A percentile compares a stretch with the other conserved stretches of the same genome.
phyloP scores from a whole-genome alignment of 2,113 vertebrate species.

The Cettia cetti region DNA sequence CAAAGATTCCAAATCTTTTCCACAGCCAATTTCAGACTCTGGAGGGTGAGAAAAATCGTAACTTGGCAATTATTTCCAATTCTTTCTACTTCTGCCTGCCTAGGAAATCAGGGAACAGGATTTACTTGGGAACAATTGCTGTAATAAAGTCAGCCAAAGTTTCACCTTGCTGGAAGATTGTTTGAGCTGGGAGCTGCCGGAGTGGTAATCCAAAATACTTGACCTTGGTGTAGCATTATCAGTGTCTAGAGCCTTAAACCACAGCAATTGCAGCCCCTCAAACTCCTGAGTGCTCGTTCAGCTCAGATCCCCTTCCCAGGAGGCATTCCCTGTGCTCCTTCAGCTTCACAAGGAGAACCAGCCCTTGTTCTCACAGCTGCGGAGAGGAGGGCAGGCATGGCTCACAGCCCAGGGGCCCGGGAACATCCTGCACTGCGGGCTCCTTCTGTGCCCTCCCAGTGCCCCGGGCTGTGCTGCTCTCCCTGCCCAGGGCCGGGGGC shows the following conservation, averaged over 20 bases:
- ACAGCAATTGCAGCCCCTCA: background rate
- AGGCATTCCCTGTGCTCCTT: accelerated
- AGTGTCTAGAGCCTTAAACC: background rate
- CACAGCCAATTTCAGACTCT: background rate
- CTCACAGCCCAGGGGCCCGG: background rate
- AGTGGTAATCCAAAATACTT: background rate
- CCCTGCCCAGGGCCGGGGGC: accelerated
- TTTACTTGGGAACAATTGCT: slow-evolving; percentile 6
- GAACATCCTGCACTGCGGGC: accelerated
- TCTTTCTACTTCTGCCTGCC: slow-evolving; percentile 10
- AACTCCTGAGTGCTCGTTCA: accelerated
- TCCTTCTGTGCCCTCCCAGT: background rate
- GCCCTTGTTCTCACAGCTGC: accelerated
- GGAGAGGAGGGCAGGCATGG: background rate
- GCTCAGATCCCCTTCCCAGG: background rate
- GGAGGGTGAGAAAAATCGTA: slow-evolving; percentile 24
- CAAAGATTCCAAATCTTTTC: background rate
- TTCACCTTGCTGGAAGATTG: background rate
- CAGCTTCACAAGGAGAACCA: accelerated
- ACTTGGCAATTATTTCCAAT: background rate
- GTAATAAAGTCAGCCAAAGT: background rate
- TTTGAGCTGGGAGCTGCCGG: background rate
- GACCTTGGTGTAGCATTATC: background rate
- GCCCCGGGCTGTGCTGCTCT: accelerated
- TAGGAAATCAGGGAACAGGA: background rate